Base-by-base conservation (phyloP, 2,888 invertebrate species). In the Pachliopta kotzebuea region DNA sequence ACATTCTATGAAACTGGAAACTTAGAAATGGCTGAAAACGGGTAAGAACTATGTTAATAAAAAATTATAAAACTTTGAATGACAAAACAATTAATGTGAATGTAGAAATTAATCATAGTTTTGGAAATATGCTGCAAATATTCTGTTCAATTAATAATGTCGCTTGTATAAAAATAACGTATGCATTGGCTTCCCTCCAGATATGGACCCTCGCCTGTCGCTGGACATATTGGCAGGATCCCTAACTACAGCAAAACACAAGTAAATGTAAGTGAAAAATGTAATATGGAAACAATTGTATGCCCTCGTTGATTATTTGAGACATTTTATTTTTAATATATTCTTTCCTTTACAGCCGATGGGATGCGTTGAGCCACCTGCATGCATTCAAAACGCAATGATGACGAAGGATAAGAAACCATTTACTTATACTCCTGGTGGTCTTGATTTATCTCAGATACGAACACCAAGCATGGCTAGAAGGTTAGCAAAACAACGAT, bases 331-430 rank as follows among this genome's bases (percentile, higher is more conserved):
- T 45, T 18, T 18, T n/a, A 45, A 18, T 45, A 45, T 23, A 11
- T 52, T 52, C 20, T n/a, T 24, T 63, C 55, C 71, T 71, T 92
- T 91, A 63, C 90, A 92, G 92, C 87, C 87, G 65, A 88, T 88
- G 86, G 88, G 88, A 14, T 72, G 68, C 67, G 72, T 83, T 58
- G 96, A 96, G 80, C 97, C 97, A 54, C 98, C 98, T 68, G 95
- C 96, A 70, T 97, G 97, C 74, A 96, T 98, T 65, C 97, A 97
- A 83, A 97, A 97, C 84, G 97, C 98, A 42, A 97, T 97, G 97
- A 95, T 97, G 95, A 97, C 96, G 76, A 98, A 98, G 88, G 98
- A 98, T 86, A 98, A 98, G 86, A 98, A 98, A 79, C 98, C 98
- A 17, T 98, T 98, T 83, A 98, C 98, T n/a, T 98, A 98, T 84